phyloP scores from a whole-genome alignment of 2,797 vertebrate genomes.

The Brotula barbata region DNA sequence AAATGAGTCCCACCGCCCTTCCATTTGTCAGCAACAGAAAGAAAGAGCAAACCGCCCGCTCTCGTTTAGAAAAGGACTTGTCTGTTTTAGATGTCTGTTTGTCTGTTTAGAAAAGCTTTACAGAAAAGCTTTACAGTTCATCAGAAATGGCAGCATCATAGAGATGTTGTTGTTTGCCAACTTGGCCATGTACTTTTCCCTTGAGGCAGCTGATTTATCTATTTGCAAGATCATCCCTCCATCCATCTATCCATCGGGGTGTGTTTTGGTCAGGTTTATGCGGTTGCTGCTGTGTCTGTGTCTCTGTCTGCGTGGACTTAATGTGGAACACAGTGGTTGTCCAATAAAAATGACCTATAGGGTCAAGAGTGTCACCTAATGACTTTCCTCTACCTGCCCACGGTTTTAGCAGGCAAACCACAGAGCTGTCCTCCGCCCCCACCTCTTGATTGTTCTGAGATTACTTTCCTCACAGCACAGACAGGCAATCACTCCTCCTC shows the following conservation, averaged over 20 bases:
- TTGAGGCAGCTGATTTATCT: constrained; percentile 29
- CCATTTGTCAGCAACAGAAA: constrained; percentile 24
- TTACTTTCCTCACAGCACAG: constrained; percentile 70
- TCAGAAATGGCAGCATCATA: constrained; percentile 63
- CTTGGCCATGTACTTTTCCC: constrained; percentile 31
- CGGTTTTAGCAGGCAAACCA: constrained; percentile 61
- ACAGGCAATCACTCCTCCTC: constrained; percentile 71
- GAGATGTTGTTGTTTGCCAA: constrained; percentile 51
- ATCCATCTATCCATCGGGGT: constrained; percentile 11
- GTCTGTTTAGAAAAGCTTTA: constrained; percentile 49
- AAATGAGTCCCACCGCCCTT: too few species aligned
- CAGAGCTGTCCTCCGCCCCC: constrained; percentile 62
- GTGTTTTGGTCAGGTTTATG: constrained; percentile 33
- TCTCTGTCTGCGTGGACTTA: constrained; percentile 55
- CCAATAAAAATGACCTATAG: constrained; percentile 75
- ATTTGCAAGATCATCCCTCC: constrained; percentile 2
- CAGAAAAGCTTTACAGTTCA: constrained; percentile 60
- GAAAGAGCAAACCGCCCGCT: constrained; percentile 46
- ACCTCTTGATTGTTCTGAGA: constrained; percentile 74
- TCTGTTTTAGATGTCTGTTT: too few species aligned
- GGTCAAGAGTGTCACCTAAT: constrained; percentile 67
- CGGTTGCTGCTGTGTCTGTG: constrained; percentile 35
- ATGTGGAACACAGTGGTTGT: constrained; percentile 63
- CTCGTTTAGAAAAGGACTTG: constrained; percentile 19
- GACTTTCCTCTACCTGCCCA: constrained; percentile 68